These are phyloP conservation scores for Erpobdella octoculata DNA, from an alignment of 2,888 invertebrate genomes.

Conservation along the genomic window DNA sequence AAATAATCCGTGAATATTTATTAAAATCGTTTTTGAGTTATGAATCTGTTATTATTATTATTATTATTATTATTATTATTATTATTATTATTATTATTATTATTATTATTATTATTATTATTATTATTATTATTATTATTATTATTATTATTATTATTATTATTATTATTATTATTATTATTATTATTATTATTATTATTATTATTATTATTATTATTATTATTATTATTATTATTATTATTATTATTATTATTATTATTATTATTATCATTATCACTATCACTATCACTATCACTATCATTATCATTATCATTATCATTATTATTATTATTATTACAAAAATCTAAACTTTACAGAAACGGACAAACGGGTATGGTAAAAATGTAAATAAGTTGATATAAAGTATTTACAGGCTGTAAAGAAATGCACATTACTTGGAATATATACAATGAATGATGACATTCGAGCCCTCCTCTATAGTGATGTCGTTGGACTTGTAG, in stretches of 20 bases:
- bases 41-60: too few species aligned
- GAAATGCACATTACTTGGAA: too few species aligned
- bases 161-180: background rate
- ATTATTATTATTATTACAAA: background rate
- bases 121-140: background rate
- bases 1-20: too few species aligned
- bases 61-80: too few species aligned
- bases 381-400: too few species aligned
- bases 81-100: background rate
- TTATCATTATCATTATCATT: background rate
- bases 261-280: conserved; percentile 2
- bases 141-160: background rate
- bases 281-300: background rate
- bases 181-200: background rate
- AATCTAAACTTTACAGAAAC: background rate
- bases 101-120: background rate
- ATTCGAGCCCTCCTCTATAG: too few species aligned
- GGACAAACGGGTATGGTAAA: background rate
- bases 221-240: background rate
- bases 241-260: background rate
- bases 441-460: too few species aligned
- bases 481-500: too few species aligned
- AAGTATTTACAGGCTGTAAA: too few species aligned
- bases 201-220: background rate
- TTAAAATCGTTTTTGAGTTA: too few species aligned